Base-by-base conservation (phyloP, 2,888 invertebrate species). In the Drosophila bunnanda region DNA sequence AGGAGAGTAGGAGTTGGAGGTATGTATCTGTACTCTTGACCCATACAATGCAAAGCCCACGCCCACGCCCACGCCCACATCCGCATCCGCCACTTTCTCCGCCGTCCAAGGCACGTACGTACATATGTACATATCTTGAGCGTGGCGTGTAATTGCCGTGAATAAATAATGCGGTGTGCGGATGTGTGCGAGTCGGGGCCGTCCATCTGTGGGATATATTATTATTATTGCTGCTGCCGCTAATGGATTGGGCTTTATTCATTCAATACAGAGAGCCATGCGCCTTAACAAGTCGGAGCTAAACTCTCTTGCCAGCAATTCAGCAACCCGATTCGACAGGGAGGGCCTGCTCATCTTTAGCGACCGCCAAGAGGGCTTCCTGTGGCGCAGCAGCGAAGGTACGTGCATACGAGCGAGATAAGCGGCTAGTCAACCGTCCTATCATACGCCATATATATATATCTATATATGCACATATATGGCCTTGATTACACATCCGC, bases 201-300 rank as follows among this genome's bases (percentile, higher is more conserved):
- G 44, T 46, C 64, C 64, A 64, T 64, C 64, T 64, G 54, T 39
- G 68, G 65, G 50, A 15, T 50, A 50, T 20, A 50, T 50, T 22
- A 50, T 50, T 34, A 50, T 34, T 20, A 20, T 32, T 32, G 20
- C 9, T 17, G 48, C 17, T 4, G 6, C 41, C 17, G 43, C 67
- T 61, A 66, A 66, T 67, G 53, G 67, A 67, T 9, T 46, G 44
- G 13, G 9, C 13, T 20, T 25, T 17, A 4, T 46, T 7, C 28
- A 20, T 25, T 13, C 32, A n/a, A 20, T 17, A 8, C 48, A 48
- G 46, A 32, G 62, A 32, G 91, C 89, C 85, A 98, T 98, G 98
- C 95, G 98, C 92, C 98, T 96, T 93, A 98, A 98, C 93, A 96
- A 96, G 92, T 96, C 96, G 92, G 98, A 98, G 93, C 93, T 98